Conservation (phyloP, 2,113 vertebrate genomes). For the Thymallus thymallus region DNA sequence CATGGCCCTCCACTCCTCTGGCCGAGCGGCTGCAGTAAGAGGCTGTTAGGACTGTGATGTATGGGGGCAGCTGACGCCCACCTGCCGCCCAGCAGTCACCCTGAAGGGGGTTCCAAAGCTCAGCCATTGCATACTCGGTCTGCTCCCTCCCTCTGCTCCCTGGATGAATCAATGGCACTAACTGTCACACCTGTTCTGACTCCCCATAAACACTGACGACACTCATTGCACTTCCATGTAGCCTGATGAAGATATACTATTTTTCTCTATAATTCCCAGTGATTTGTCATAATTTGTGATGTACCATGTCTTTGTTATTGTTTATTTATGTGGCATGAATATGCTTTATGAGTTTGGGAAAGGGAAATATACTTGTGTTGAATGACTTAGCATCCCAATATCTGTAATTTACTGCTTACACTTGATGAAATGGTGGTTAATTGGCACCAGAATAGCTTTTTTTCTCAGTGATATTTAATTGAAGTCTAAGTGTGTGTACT, state of each 20-base stretch:
- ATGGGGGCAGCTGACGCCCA: conserved; percentile 75
- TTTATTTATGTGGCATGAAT: conserved; percentile 43
- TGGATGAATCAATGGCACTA: conserved; percentile 57
- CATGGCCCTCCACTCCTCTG: conserved; percentile 7
- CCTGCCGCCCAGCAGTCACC: conserved; percentile 72
- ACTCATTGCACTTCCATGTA: conserved; percentile 18
- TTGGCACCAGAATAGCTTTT: too few species aligned
- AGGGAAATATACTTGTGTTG: conserved; percentile 28
- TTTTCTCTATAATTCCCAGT: not conserved
- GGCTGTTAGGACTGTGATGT: conserved; percentile 68
- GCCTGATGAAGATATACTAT: not conserved
- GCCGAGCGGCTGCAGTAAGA: conserved; percentile 34
- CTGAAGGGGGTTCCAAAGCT: conserved; percentile 54
- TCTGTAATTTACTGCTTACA: conserved; percentile 17
- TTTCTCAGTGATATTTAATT: too few species aligned
- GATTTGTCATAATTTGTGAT: conserved; percentile 27
- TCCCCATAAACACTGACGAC: conserved; percentile 40
- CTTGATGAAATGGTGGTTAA: conserved; percentile 3
- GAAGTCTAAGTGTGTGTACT: too few species aligned
- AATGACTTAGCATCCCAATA: conserved; percentile 40
- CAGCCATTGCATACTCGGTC: conserved; percentile 46
- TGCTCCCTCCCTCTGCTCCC: conserved; percentile 31
- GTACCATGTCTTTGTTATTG: conserved; percentile 23
- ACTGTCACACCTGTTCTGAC: conserved; percentile 69
- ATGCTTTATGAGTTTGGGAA: conserved; percentile 14